Conservation (phyloP, 2,888 invertebrate species). For the Hirtodrosophila histrioides region DNA sequence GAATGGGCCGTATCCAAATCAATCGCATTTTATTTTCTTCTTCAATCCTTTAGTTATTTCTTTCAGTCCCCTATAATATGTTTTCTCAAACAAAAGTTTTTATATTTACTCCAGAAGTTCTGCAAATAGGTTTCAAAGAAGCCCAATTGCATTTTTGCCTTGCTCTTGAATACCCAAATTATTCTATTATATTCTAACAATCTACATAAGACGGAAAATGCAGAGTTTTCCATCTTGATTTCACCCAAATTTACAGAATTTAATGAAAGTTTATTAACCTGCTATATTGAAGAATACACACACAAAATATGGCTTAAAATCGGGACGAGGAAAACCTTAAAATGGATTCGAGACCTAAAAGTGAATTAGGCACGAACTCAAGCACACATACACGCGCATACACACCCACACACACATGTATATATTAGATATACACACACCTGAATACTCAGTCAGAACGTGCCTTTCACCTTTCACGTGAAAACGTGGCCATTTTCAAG, state of each 20-base stretch:
- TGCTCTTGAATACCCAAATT: no score
- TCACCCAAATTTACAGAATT: neutral
- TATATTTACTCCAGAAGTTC: no score
- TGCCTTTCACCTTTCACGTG: conserved; percentile 76
- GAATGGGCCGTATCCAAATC: no score
- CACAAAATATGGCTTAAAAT: conserved; percentile 15
- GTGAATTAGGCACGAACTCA: conserved; percentile 45
- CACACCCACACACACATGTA: conserved; percentile 2
- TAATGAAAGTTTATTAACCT: conserved; percentile 55
- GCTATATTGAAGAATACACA: conserved; percentile 6
- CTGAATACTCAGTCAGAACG: conserved; percentile 32
- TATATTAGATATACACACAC: neutral
- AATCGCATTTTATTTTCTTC: no score
- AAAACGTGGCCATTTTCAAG: conserved; percentile 71
- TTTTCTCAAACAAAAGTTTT: no score
- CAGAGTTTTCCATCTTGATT: no score
- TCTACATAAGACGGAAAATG: no score
- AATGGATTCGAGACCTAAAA: conserved; percentile 27
- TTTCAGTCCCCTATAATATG: no score
- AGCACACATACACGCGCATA: conserved; percentile 8
- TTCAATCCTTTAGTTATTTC: no score
- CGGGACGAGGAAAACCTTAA: conserved; percentile 27
- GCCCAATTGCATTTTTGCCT: no score
- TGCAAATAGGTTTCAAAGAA: no score
- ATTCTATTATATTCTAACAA: no score